These are phyloP conservation scores for Chaetophractus vellerosus DNA, from an alignment of 2,797 vertebrate genomes.

Conservation along the genomic window DNA sequence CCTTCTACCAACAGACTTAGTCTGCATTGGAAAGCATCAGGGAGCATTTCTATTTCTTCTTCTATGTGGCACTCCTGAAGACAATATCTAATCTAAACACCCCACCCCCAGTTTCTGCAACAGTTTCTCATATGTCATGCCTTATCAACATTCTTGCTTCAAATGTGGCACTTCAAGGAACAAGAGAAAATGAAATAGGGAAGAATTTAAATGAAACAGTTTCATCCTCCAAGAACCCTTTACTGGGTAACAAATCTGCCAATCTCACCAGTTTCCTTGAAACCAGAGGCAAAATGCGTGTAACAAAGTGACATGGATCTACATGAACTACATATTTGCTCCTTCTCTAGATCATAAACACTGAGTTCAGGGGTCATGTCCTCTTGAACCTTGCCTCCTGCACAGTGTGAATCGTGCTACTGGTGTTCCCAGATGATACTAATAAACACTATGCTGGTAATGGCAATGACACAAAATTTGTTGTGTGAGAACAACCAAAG, in stretches of 20 bases:
- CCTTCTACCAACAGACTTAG: background rate
- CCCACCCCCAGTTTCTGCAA: background rate
- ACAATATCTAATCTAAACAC: background rate
- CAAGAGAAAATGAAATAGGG: background rate
- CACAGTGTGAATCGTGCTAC: background rate
- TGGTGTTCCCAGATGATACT: background rate
- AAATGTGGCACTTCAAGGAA: background rate
- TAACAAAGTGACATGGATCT: background rate
- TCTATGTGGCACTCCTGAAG: background rate
- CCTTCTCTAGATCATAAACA: background rate
- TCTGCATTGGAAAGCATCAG: background rate
- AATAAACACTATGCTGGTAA: background rate
- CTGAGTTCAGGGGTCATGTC: background rate
- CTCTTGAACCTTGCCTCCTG: background rate
- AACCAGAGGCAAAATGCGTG: background rate
- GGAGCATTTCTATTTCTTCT: background rate
- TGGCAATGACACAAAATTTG: background rate
- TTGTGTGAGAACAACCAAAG: background rate
- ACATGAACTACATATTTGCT: background rate
- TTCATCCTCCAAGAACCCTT: background rate
- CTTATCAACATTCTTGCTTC: conserved; percentile 15
- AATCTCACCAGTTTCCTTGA: background rate
- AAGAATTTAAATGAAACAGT: conserved; percentile 30
- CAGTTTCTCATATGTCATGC: background rate
- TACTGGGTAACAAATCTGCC: background rate